Base-by-base conservation (phyloP, 2,113 vertebrate genomes). In the Sardina pilchardus region DNA sequence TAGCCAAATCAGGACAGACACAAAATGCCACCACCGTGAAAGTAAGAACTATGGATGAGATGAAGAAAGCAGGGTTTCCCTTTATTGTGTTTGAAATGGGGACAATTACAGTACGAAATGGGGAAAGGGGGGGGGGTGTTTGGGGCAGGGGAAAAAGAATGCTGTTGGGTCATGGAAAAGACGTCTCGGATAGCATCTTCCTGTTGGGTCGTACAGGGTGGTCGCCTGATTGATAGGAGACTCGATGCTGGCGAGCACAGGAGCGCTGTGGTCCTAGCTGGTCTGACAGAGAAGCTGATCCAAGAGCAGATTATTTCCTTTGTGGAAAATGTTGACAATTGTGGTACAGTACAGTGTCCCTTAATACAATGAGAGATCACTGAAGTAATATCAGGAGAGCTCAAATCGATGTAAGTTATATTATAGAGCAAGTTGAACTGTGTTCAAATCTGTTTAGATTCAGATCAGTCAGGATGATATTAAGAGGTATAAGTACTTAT, bases 81-180 rank as follows among this genome's bases (percentile, higher is more conserved):
- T 89, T 90, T 88, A 91, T 90, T 90, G 71, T 90, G 90, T 92
- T 92, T 91, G 92, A 93, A 92, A 91, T 85, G 24, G 84, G 86
- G 89, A 83, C 84, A 50, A 87, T 91, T 91, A 87, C 83, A 88
- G 82, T 86, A 85, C 88, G 89, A 84, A 89, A 87, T 85, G 81
- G 90, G 88, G 88, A 19, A 30, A 9, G n/a, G n/a, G 2, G 67
- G 3, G 30, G 30, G 30, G 67, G n/a, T 8, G 12, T 26, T 71
- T 9, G 1, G 71, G 71, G 30, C 12, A 0, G 16, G 8, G 88
- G 85, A 85, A 85, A 86, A 83, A 90, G 50, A 88, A 89, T 84
- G 82, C 88, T 88, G 87, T 88, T 88, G 88, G 89, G 78, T 89
- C 92, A 91, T 87, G 92, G 91, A 88, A 91, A 89, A 87, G 84